Conservation (phyloP, 2,888 invertebrate genomes). For the Xylota segnis region DNA sequence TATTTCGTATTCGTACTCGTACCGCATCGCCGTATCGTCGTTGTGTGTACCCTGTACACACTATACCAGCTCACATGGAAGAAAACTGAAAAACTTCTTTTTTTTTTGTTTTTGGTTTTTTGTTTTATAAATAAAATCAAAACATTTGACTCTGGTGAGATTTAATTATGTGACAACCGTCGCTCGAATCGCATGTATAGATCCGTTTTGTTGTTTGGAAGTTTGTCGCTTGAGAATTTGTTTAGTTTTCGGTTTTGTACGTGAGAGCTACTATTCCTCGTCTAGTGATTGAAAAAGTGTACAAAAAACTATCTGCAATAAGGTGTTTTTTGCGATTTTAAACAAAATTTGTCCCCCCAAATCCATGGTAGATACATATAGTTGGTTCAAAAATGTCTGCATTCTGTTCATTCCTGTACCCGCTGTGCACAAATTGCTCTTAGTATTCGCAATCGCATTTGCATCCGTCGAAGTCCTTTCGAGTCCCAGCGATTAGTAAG, state of each 20-base stretch:
- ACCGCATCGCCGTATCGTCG: constrained; percentile 27
- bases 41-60: constrained; percentile 6
- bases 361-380: neutral
- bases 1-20: constrained; percentile 19
- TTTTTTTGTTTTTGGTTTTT: constrained; percentile 7
- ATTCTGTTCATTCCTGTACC: constrained; percentile 1
- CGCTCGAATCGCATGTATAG: constrained; percentile 61
- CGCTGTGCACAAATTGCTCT: constrained; percentile 40
- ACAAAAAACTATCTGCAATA: constrained; percentile 27
- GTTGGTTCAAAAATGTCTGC: constrained; percentile 19
- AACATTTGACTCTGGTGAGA: constrained; percentile 67
- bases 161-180: constrained; percentile 76
- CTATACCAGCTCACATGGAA: constrained; percentile 2
- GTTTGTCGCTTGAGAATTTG: constrained; percentile 43
- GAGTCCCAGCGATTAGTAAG: constrained; percentile 36
- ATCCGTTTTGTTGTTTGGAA: constrained; percentile 37
- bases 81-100: constrained; percentile 41
- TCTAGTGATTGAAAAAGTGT: constrained; percentile 23
- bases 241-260: constrained; percentile 13
- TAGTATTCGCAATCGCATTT: neutral
- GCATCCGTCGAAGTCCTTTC: constrained; percentile 16
- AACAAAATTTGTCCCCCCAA: neutral
- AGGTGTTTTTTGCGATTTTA: neutral
- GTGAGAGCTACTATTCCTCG: neutral
- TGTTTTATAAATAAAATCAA: constrained; percentile 69